Conservation (phyloP, 2,888 invertebrate genomes). For the Athalia rosae region DNA sequence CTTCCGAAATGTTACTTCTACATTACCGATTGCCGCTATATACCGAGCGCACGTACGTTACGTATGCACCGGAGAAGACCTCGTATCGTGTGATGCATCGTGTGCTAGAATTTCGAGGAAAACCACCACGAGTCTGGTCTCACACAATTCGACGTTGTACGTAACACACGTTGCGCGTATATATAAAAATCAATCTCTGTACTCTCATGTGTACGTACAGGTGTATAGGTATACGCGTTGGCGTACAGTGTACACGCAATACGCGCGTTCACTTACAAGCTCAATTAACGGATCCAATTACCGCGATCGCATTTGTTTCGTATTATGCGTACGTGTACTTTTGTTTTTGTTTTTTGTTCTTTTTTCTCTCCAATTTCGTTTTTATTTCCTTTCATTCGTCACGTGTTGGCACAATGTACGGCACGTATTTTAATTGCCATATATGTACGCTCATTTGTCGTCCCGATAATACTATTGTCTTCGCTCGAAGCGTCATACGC, state of each 20-base stretch:
- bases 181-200: too few relatives aligned
- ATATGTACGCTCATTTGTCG: too few relatives aligned
- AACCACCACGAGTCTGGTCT: neutral
- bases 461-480: too few relatives aligned
- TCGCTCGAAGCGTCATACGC: too few relatives aligned
- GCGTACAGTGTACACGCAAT: too few relatives aligned
- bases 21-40: constrained; percentile 21
- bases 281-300: neutral
- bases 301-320: neutral
- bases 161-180: too few relatives aligned
- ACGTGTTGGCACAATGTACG: neutral
- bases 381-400: neutral
- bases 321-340: neutral
- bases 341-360: neutral
- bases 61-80: neutral
- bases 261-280: neutral
- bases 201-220: too few relatives aligned
- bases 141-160: neutral
- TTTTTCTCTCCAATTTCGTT: neutral
- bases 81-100: too few relatives aligned
- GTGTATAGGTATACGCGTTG: neutral
- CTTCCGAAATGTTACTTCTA: constrained; percentile 40
- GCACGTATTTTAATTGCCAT: neutral
- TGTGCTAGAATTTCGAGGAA: neutral
- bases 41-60: neutral